These are phyloP conservation scores for Ganaspis sp. DNA, from an alignment of 1,140 invertebrate species.

Conservation along the genomic window DNA sequence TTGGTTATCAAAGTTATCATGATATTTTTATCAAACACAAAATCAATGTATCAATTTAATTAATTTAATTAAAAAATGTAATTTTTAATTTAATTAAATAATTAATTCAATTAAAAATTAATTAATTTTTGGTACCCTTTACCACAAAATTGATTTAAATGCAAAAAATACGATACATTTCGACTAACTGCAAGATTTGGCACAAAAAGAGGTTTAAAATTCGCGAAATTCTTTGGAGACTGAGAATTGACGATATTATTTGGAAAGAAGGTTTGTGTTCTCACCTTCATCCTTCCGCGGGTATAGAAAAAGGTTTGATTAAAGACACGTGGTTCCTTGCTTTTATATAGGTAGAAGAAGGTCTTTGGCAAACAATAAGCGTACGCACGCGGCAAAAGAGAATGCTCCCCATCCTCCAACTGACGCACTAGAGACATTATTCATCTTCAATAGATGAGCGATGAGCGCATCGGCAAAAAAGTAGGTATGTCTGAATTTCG, in stretches of 20 bases:
- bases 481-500: neutral
- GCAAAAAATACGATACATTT: too few relatives aligned
- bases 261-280: neutral
- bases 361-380: neutral
- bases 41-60: too few relatives aligned
- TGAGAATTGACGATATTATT: neutral
- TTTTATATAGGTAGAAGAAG: constrained; percentile 11
- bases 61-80: too few relatives aligned
- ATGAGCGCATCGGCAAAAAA: neutral
- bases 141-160: too few relatives aligned
- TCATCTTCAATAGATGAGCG: constrained; percentile 4
- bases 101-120: too few relatives aligned
- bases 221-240: neutral
- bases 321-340: neutral
- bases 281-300: constrained; percentile 18
- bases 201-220: neutral
- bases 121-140: too few relatives aligned
- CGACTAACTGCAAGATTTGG: too few relatives aligned
- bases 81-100: too few relatives aligned
- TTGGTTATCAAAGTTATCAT: too few relatives aligned
- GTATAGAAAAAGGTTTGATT: constrained; percentile 7
- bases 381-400: constrained; percentile 12
- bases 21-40: too few relatives aligned
- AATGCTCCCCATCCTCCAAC: constrained; percentile 20
- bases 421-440: neutral